A percentile compares a stretch with the other conserved stretches of the same genome.
Conservation (phyloP, 2,888 invertebrate genomes). For the Caenorhabditis zanzibari region DNA sequence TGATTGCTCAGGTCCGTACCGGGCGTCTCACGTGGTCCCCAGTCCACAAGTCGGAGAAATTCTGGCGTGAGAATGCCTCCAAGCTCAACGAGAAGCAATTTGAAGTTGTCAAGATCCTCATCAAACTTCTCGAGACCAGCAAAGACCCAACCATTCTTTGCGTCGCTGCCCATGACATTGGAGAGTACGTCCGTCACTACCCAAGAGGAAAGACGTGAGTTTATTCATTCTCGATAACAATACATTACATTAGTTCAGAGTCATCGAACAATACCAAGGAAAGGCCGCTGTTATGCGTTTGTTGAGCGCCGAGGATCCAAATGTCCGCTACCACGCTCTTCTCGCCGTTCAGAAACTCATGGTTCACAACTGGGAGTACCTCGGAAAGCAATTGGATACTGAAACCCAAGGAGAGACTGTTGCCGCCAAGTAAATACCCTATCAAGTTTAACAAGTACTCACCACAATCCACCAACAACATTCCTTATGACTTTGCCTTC, state of each 20-base stretch:
- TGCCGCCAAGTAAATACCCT: slow-evolving; percentile 75
- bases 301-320: slow-evolving; percentile 96
- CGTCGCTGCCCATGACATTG: slow-evolving; percentile 98
- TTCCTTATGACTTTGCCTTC: background rate
- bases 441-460: background rate
- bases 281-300: slow-evolving; percentile 99
- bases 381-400: slow-evolving; percentile 94
- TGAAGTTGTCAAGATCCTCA: slow-evolving; percentile 95
- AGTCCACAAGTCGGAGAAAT: slow-evolving; percentile 98
- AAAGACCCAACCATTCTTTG: slow-evolving; percentile 95
- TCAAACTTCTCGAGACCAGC: slow-evolving; percentile 94
- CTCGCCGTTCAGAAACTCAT: slow-evolving; percentile 99
- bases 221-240: background rate
- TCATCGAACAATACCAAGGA: slow-evolving; percentile 97
- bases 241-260: slow-evolving; percentile 86
- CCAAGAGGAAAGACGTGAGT: slow-evolving; percentile 96
- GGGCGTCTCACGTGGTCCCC: slow-evolving; percentile 98
- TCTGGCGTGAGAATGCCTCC: slow-evolving; percentile 98
- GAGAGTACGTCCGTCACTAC: slow-evolving; percentile 99
- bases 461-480: background rate
- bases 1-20: slow-evolving; percentile 86
- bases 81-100: slow-evolving; percentile 98
- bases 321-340: slow-evolving; percentile 98
- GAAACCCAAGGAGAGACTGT: slow-evolving; percentile 85
- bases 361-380: slow-evolving; percentile 97